A percentile compares a stretch with the other conserved stretches of the same genome.
These are phyloP conservation scores for Aleadryas rufinucha DNA, from an alignment of 2,113 vertebrate species.

Conservation along the genomic window DNA sequence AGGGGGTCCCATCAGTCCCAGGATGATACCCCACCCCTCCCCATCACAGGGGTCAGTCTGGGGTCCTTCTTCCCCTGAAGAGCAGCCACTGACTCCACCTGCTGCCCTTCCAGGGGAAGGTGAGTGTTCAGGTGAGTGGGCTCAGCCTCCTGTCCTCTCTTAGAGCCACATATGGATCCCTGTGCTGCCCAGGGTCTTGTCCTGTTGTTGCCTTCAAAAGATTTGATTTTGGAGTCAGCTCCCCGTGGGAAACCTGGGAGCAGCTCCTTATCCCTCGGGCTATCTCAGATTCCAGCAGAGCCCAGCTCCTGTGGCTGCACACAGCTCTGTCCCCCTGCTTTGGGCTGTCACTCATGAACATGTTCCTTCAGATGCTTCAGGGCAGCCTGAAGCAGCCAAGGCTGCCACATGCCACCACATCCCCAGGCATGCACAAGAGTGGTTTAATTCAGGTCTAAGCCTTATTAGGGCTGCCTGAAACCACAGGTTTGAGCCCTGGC, in stretches of 20 bases:
- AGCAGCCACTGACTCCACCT: neutral
- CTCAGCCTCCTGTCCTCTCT: neutral
- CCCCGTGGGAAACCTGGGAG: neutral
- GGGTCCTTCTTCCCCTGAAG: neutral
- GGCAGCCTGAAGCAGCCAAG: neutral
- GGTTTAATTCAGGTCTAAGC: neutral
- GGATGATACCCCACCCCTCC: too few relatives aligned
- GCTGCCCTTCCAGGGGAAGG: neutral
- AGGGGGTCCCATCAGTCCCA: neutral
- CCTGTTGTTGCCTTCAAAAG: neutral
- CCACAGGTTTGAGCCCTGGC: neutral
- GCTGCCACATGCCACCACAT: neutral
- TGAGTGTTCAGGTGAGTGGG: too few relatives aligned
- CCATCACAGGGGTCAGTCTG: too few relatives aligned
- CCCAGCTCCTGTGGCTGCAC: neutral
- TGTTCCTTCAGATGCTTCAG: neutral
- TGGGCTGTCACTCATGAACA: neutral
- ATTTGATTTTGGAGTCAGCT: neutral
- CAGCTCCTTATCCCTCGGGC: neutral
- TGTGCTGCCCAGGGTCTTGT: rapidly evolving
- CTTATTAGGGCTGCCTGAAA: neutral
- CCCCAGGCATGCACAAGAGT: neutral
- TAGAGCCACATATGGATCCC: neutral
- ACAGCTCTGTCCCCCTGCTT: neutral
- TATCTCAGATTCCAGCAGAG: neutral